phyloP scores from a whole-genome alignment of 1,140 invertebrate species.

The Zaprionus inermis region DNA sequence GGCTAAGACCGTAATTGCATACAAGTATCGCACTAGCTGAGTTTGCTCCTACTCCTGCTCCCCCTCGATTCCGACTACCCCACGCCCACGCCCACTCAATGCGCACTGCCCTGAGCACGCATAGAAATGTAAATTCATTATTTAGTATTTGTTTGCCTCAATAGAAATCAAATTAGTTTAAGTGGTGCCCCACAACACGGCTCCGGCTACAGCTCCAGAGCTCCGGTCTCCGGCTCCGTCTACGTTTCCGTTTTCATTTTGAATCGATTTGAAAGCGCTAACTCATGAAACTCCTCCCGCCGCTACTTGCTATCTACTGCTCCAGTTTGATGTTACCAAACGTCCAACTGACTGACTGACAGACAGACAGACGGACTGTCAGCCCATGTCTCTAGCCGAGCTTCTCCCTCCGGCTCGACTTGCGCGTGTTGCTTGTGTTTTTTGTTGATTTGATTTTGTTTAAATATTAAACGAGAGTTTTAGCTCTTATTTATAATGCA shows the following conservation, averaged over 20 bases:
- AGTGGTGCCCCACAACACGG: slow-evolving; percentile 56
- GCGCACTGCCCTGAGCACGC: slow-evolving; percentile 53
- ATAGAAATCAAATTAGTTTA: slow-evolving; percentile 83
- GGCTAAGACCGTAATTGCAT: slow-evolving; percentile 49
- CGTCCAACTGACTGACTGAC: slow-evolving; percentile 11
- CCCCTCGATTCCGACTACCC: neutral
- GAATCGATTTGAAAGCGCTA: slow-evolving; percentile 70
- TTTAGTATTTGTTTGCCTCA: slow-evolving; percentile 83
- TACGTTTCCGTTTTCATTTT: slow-evolving; percentile 48
- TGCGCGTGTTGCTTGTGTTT: slow-evolving; percentile 43
- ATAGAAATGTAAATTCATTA: slow-evolving; percentile 83
- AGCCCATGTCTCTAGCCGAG: slow-evolving; percentile 40
- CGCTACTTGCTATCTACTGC: slow-evolving; percentile 5
- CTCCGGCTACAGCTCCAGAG: slow-evolving; percentile 9
- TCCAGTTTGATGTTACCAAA: slow-evolving; percentile 55
- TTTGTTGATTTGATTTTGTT: slow-evolving; percentile 80
- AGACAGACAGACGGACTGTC: slow-evolving; percentile 50
- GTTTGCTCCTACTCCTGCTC: slow-evolving; percentile 6
- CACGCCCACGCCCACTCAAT: neutral
- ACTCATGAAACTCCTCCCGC: slow-evolving; percentile 47
- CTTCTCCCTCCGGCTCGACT: slow-evolving; percentile 10
- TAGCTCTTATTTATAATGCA: slow-evolving; percentile 80
- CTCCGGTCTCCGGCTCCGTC: slow-evolving; percentile 19
- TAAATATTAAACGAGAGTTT: slow-evolving; percentile 82
- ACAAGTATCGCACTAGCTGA: slow-evolving; percentile 34